Conservation (phyloP, 2,113 vertebrate species). For the Ovibos moschatus region DNA sequence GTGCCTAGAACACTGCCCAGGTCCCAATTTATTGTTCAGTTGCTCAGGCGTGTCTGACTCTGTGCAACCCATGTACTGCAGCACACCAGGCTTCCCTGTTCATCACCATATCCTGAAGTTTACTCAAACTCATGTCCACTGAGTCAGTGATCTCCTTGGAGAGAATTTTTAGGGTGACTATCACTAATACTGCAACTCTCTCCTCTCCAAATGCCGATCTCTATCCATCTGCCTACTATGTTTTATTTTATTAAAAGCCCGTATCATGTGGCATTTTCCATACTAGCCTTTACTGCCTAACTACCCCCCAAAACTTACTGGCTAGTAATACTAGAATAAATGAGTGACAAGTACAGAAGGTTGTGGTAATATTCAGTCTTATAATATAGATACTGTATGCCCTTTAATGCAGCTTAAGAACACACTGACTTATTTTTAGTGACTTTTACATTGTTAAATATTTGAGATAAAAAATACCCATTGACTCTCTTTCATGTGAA, state of each 20-base stretch:
- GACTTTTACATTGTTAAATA: not conserved
- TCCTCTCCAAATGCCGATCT: not conserved
- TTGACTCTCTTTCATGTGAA: not conserved
- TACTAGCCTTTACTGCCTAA: not conserved
- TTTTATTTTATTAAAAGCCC: not conserved
- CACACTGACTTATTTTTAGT: not conserved
- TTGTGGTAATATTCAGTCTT: not conserved
- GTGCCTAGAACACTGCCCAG: not conserved
- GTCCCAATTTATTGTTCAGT: not conserved
- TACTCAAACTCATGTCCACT: not conserved
- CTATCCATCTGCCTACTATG: not conserved
- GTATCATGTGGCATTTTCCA: not conserved
- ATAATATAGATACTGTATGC: not conserved
- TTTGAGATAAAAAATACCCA: not conserved
- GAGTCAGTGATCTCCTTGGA: not conserved
- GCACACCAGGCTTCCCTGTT: not conserved
- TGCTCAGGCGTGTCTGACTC: rapidly evolving
- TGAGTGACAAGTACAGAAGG: not conserved
- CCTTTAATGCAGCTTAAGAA: not conserved
- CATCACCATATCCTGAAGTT: not conserved
- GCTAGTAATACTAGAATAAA: not conserved
- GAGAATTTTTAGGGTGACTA: not conserved
- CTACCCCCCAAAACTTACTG: not conserved
- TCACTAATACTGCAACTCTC: not conserved
- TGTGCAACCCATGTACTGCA: not conserved